Conservation (phyloP, 64 coral and sea anemone species). For the Porites lutea region DNA sequence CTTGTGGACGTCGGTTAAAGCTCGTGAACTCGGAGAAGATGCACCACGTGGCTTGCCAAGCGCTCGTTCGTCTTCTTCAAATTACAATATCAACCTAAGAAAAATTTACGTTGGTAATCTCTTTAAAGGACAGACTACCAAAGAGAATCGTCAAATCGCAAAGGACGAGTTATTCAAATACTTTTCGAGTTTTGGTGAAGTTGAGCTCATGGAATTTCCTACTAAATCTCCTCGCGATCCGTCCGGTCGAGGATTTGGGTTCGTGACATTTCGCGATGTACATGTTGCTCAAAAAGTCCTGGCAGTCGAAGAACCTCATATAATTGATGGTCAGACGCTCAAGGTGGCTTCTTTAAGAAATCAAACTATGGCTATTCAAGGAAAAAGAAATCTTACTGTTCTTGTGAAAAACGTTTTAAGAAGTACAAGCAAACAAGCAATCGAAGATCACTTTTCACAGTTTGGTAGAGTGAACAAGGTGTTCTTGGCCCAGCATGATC, state of each 20-base stretch:
- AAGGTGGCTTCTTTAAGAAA: not conserved
- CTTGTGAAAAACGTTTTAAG: conserved; percentile 1
- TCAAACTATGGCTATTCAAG: too few relatives aligned
- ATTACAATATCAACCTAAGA: not conserved
- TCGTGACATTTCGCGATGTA: not conserved
- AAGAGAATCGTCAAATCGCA: not conserved
- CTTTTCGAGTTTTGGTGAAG: not conserved
- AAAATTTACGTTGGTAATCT: not conserved
- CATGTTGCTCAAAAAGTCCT: not conserved
- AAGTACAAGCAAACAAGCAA: not conserved
- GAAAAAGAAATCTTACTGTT: not conserved
- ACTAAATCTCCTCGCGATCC: not conserved
- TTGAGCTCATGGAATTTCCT: not conserved
- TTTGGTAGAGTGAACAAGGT: not conserved
- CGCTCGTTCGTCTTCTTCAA: not conserved
- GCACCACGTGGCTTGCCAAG: not conserved
- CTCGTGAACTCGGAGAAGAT: not conserved
- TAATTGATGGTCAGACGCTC: not conserved
- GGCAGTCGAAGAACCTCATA: not conserved
- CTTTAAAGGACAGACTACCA: not conserved
- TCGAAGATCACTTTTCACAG: conserved; percentile 3
- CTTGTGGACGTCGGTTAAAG: not conserved
- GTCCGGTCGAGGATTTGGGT: not conserved
- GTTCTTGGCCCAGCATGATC: not conserved
- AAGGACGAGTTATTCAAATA: not conserved